A percentile compares a stretch with the other conserved stretches of the same genome.
Conservation (phyloP, 2,888 invertebrate species). For the Pollenia griseotomentosa region DNA sequence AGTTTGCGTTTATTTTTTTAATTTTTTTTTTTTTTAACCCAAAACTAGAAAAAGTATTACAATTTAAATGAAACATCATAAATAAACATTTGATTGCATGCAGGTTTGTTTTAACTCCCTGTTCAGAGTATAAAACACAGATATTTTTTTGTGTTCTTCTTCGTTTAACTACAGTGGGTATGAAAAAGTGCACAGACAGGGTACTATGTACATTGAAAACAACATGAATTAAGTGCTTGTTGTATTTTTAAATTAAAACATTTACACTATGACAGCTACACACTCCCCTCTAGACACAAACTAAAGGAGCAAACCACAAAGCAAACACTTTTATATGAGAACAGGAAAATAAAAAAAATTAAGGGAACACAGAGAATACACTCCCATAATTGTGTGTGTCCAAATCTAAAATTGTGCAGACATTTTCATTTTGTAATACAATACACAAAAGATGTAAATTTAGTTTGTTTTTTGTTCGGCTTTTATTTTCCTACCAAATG, state of each 20-base stretch:
- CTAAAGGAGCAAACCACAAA: not conserved
- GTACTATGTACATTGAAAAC: not conserved
- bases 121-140: not conserved
- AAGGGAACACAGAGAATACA: not conserved
- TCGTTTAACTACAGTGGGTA: not conserved
- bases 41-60: not conserved
- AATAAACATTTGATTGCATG: conserved; percentile 6
- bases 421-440: conserved; percentile 7
- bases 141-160: not conserved
- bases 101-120: not conserved
- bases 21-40: not conserved
- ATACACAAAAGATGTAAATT: conserved; percentile 39
- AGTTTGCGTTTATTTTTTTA: not conserved
- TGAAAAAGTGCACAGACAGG: conserved; percentile 4
- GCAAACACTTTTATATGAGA: not conserved
- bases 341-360: not conserved
- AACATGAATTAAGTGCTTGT: conserved; percentile 48
- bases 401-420: conserved; percentile 46
- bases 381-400: not conserved
- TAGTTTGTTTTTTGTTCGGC: not conserved
- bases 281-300: not conserved
- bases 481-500: conserved; percentile 44
- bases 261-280: conserved; percentile 8
- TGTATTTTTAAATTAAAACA: conserved; percentile 40
- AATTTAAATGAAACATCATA: conserved; percentile 12